Conservation (phyloP, 2,113 vertebrate species). For the Gallinago paraguaiae region DNA sequence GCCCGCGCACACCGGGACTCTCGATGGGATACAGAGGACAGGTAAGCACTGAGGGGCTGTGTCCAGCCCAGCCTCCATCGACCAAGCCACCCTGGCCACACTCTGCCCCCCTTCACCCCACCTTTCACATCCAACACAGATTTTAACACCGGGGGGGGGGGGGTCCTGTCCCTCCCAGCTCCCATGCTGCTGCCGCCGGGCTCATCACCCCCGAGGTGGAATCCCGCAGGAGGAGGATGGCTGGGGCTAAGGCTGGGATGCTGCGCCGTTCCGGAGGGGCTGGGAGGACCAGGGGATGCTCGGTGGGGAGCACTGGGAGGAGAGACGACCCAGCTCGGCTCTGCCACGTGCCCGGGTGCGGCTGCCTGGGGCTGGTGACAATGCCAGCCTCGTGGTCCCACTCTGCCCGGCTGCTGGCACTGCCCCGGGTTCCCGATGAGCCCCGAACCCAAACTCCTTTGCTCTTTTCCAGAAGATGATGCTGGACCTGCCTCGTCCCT, state of each 20-base stretch:
- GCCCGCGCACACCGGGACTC: not conserved
- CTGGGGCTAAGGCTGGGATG: not conserved
- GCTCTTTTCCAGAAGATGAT: rapidly evolving
- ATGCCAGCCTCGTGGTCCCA: not conserved
- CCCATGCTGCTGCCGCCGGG: not conserved
- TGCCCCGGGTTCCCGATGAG: not conserved
- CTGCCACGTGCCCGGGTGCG: not conserved
- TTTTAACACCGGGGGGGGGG: not conserved
- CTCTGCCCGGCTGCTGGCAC: not conserved
- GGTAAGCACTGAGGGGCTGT: not conserved
- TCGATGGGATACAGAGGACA: not conserved
- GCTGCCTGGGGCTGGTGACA: not conserved
- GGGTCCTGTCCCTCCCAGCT: not conserved
- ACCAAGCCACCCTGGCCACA: not conserved
- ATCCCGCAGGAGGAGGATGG: rapidly evolving
- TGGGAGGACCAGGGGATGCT: not conserved
- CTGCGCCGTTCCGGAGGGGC: rapidly evolving
- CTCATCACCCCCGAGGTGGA: rapidly evolving
- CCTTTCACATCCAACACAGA: not conserved
- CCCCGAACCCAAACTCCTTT: not conserved
- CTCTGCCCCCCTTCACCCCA: not conserved
- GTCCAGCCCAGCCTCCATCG: rapidly evolving
- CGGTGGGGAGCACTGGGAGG: not conserved
- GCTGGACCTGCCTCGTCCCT: not conserved
- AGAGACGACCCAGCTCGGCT: not conserved